Percentiles rank a stretch among this genome's conserved stretches.
Conservation (phyloP, 2,888 invertebrate species). For the Polylopha cassiicola region DNA sequence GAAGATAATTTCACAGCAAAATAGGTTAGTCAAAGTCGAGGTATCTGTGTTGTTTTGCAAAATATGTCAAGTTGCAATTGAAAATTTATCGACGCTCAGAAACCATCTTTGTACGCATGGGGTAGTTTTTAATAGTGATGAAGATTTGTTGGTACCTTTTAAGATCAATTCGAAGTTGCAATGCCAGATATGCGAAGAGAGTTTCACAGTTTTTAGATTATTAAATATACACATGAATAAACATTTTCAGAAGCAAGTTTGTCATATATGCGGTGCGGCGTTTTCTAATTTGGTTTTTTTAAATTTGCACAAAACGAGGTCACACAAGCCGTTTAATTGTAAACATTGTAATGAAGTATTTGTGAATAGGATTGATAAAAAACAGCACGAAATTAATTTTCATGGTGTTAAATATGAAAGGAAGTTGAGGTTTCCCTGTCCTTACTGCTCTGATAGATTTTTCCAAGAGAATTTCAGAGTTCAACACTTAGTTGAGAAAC, state of each 20-base stretch:
- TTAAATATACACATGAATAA: conserved; percentile 64
- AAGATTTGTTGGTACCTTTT: conserved; percentile 57
- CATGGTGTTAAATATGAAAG: conserved; percentile 39
- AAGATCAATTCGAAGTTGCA: conserved; percentile 43
- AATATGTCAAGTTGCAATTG: conserved; percentile 37
- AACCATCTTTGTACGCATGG: conserved; percentile 44
- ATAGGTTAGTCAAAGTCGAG: conserved; percentile 58
- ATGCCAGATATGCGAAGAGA: conserved; percentile 56
- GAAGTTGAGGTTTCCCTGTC: conserved; percentile 50
- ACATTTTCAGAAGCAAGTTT: conserved; percentile 62
- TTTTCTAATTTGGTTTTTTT: conserved; percentile 59
- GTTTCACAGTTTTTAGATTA: conserved; percentile 45
- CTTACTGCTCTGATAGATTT: conserved; percentile 48
- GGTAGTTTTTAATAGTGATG: conserved; percentile 36
- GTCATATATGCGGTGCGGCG: conserved; percentile 58
- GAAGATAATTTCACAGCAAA: conserved; percentile 57
- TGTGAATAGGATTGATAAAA: conserved; percentile 33
- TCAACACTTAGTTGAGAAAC: conserved; percentile 45
- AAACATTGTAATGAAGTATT: conserved; percentile 44
- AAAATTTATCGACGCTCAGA: conserved; percentile 35
- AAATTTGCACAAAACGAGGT: conserved; percentile 53
- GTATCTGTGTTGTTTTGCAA: conserved; percentile 51
- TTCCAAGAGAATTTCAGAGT: conserved; percentile 48
- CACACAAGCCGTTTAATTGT: conserved; percentile 45
- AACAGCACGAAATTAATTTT: conserved; percentile 33